phyloP scores from a whole-genome alignment of 2,888 invertebrate genomes.

The Eupithecia subumbrata region DNA sequence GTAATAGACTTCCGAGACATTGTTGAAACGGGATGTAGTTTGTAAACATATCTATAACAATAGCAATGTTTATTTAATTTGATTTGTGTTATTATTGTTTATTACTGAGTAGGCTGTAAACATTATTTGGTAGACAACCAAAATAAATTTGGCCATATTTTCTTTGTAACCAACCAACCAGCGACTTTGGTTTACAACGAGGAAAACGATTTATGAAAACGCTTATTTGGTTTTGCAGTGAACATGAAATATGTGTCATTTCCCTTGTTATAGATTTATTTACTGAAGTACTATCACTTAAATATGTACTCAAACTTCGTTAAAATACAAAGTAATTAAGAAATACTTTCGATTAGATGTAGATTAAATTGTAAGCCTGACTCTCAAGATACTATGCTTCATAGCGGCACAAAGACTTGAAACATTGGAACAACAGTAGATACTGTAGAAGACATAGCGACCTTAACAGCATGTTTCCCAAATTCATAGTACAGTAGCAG shows the following conservation, averaged over 20 bases:
- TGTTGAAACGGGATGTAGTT: not conserved
- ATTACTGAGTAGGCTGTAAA: not conserved
- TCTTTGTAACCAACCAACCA: not conserved
- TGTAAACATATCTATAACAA: not conserved
- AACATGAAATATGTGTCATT: not conserved
- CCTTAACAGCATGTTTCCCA: not conserved
- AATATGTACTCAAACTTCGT: not conserved
- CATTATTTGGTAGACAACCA: not conserved
- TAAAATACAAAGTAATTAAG: too few species aligned
- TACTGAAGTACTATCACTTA: not conserved
- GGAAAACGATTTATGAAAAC: not conserved
- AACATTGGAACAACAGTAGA: too few species aligned
- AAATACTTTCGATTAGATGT: too few species aligned
- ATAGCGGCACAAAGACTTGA: too few species aligned
- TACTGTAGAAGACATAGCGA: not conserved
- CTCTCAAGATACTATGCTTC: too few species aligned
- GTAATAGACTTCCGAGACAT: not conserved
- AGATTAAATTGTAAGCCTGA: too few species aligned
- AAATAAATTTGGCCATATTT: not conserved
- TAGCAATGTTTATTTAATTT: not conserved
- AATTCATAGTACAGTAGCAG: not conserved
- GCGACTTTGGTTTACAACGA: not conserved
- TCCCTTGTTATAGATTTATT: not conserved
- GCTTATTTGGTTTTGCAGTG: not conserved
- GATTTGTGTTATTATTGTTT: conserved; percentile 1